A percentile compares a stretch with the other conserved stretches of the same genome.
These are phyloP conservation scores for Osmerus eperlanus DNA, from an alignment of 2,113 vertebrate species.

Conservation along the genomic window DNA sequence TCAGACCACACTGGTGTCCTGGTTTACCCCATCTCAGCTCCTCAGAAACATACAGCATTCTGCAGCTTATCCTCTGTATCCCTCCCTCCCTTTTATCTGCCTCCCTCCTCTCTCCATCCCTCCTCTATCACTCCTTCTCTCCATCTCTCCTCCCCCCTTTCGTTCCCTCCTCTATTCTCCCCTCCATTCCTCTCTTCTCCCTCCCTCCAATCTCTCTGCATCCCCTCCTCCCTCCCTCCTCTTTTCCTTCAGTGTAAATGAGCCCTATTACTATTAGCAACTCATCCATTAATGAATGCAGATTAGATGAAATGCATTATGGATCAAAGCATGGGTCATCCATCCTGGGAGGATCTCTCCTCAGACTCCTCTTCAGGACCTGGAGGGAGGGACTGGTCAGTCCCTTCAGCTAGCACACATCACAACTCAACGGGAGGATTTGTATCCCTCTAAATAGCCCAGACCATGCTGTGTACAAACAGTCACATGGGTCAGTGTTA, in stretches of 20 bases:
- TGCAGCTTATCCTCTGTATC: slow-evolving; percentile 28
- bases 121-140: background rate
- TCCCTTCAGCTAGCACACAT: background rate
- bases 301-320: slow-evolving; percentile 59
- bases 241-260: slow-evolving; percentile 40
- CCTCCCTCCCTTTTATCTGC: background rate
- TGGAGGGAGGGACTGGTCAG: slow-evolving; percentile 11
- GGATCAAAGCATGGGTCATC: slow-evolving; percentile 48
- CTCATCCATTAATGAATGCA: slow-evolving; percentile 57
- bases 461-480: too few relatives aligned
- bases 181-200: slow-evolving; percentile 19
- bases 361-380: background rate
- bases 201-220: background rate
- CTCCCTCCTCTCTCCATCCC: background rate
- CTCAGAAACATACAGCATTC: slow-evolving; percentile 39
- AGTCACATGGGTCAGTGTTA: too few relatives aligned
- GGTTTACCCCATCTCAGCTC: slow-evolving; percentile 55
- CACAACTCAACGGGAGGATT: too few relatives aligned
- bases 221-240: slow-evolving; percentile 9
- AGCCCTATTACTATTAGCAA: slow-evolving; percentile 46
- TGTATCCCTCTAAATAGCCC: too few relatives aligned
- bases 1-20: background rate
- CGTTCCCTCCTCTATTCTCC: background rate
- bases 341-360: slow-evolving; percentile 24
- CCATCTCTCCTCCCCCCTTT: background rate